Conservation (phyloP, 2,113 vertebrate genomes). For the Climacteris rufus region DNA sequence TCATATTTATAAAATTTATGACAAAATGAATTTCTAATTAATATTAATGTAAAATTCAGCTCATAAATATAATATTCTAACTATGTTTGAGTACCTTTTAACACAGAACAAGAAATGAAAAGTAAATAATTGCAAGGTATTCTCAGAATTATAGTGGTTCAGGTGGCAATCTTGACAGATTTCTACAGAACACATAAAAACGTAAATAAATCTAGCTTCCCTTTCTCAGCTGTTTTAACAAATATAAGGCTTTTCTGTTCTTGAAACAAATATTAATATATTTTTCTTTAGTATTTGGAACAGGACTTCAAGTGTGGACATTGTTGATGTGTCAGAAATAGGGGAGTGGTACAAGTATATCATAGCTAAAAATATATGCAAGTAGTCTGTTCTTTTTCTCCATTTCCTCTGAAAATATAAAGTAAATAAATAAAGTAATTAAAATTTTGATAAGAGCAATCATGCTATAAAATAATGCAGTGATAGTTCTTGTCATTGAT, state of each 20-base stretch:
- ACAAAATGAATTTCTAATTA: not conserved
- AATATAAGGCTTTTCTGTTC: not conserved
- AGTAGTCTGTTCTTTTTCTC: not conserved
- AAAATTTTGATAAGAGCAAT: not conserved
- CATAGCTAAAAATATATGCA: not conserved
- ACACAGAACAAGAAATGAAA: not conserved
- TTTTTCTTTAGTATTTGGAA: not conserved
- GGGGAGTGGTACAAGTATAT: fast-evolving
- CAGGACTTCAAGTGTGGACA: not conserved
- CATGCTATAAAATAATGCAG: not conserved
- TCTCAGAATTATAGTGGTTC: not conserved
- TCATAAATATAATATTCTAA: not conserved
- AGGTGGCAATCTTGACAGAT: not conserved
- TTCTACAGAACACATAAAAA: not conserved
- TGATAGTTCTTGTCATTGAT: not conserved
- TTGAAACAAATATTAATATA: not conserved
- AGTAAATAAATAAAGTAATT: not conserved
- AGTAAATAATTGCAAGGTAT: not conserved
- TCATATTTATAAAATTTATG: not conserved
- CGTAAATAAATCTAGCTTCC: not conserved
- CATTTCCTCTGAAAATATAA: not conserved
- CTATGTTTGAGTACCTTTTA: not conserved
- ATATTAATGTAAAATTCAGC: not conserved
- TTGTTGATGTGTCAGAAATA: not conserved
- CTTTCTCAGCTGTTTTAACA: not conserved